Percentiles rank a stretch among this genome's conserved stretches.
Conservation (phyloP, 2,113 vertebrate genomes). For the Pseudopodoces humilis region DNA sequence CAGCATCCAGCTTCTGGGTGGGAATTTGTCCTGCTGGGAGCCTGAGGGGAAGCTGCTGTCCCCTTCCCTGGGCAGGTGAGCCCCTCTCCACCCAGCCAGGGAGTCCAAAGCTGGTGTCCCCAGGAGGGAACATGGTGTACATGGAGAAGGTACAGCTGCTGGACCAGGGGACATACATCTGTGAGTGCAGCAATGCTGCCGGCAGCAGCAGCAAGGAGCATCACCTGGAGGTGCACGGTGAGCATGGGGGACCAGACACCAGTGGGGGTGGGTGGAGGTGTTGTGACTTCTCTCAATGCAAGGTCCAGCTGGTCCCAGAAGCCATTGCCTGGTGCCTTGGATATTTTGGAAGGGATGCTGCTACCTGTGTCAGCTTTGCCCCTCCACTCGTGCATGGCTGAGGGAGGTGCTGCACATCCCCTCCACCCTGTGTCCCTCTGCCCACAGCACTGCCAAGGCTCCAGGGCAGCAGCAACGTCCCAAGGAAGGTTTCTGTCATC, state of each 20-base stretch:
- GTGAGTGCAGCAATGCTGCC: constrained; percentile 61
- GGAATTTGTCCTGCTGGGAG: background rate
- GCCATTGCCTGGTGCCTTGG: background rate
- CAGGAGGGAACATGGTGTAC: constrained; percentile 57
- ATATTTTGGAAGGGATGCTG: background rate
- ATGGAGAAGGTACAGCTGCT: constrained; percentile 26
- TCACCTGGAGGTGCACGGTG: constrained; percentile 69
- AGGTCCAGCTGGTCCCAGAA: background rate
- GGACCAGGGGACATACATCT: constrained; percentile 68
- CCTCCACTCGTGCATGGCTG: accelerated
- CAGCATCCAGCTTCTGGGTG: background rate
- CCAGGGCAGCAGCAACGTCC: background rate
- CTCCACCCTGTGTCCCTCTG: background rate
- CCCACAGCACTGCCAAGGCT: constrained; percentile 41
- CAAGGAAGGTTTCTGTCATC: constrained; percentile 45
- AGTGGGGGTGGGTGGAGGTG: no score
- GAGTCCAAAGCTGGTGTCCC: background rate
- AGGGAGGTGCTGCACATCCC: background rate
- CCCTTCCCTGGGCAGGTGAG: constrained; percentile 17
- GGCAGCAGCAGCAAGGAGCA: constrained; percentile 69
- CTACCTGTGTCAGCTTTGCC: background rate
- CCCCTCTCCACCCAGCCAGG: background rate
- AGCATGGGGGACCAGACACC: background rate
- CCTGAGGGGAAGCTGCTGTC: background rate
- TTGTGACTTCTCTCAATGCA: accelerated